Base-by-base conservation (phyloP, 2,888 invertebrate genomes). In the Geotrupes spiniger region DNA sequence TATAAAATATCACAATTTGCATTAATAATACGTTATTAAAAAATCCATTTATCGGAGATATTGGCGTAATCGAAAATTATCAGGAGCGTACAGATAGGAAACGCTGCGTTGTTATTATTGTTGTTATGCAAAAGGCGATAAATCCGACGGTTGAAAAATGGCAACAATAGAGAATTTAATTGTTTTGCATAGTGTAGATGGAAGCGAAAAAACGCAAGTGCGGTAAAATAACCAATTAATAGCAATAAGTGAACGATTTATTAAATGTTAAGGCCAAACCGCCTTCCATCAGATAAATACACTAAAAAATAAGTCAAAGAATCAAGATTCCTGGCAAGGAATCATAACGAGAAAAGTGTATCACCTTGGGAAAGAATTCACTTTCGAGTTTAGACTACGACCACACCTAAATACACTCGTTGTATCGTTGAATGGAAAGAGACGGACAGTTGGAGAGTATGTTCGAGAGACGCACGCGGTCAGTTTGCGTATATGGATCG, bases 211-310 rank as follows among this genome's bases (percentile, higher is more conserved):
- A 14, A 12, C 33, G 31, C 15, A 25, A 33, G 15, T 16, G 36
- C 36, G 21, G 36, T 11, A 36, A 43, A 45, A 12, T 39, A 21
- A 37, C 45, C 45, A 45, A 45, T 45, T 45, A 45, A 45, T 28
- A 39, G 45, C 50, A 54, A 51, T 56, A 58, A 56, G 53, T 53
- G 53, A 60, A 54, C 57, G 57, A 62, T 62, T 60, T 59, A 60
- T 62, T 64, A 65, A 65, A 65, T 65, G 65, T 62, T 64, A 65
- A 65, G 65, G 64, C 58, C 63, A 59, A 50, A 45, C 56, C 54
- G 57, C 60, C 60, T 58, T 59, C 60, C 56, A 62, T 61, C 60
- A 50, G 56, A 54, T 60, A 56, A 60, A 58, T 52, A 54, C 55
- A 58, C 54, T 53, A 54, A 57, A 61, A 60, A 62, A 54, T 53